A percentile compares a stretch with the other conserved stretches of the same genome.
phyloP scores from a whole-genome alignment of 2,797 vertebrate species.

The Lophius americanus region DNA sequence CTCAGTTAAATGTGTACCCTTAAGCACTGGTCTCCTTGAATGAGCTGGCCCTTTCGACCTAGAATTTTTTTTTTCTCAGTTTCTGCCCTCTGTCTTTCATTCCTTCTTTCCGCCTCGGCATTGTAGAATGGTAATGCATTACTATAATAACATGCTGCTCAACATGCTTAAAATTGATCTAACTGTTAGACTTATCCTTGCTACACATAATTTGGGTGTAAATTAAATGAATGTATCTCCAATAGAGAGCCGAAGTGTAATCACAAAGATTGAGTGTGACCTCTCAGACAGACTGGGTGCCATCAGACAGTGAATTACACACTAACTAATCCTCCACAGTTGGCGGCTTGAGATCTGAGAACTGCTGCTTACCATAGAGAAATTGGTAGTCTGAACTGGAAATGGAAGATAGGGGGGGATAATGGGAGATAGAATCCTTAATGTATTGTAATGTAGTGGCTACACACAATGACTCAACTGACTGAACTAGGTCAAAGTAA shows the following conservation, averaged over 20 bases:
- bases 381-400: slow-evolving; percentile 51
- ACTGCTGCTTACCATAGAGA: slow-evolving; percentile 38
- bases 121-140: slow-evolving; percentile 34
- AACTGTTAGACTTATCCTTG: slow-evolving; percentile 10
- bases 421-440: slow-evolving; percentile 61
- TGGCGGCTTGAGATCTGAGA: slow-evolving; percentile 55
- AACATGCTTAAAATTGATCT: slow-evolving; percentile 62
- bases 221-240: slow-evolving; percentile 55
- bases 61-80: slow-evolving; percentile 9
- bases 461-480: slow-evolving; percentile 62
- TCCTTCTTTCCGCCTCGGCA: slow-evolving; percentile 28
- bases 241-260: slow-evolving; percentile 46
- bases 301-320: slow-evolving; percentile 47
- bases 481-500: slow-evolving; percentile 64
- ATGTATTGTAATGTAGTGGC: slow-evolving; percentile 57
- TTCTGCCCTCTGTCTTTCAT: slow-evolving; percentile 40
- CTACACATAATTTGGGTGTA: slow-evolving; percentile 31
- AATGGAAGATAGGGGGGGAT: slow-evolving; percentile 55
- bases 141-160: slow-evolving; percentile 70
- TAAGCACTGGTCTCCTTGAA: slow-evolving; percentile 16
- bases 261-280: slow-evolving; percentile 61
- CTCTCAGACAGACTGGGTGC: slow-evolving; percentile 42
- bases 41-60: slow-evolving; percentile 43
- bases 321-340: slow-evolving; percentile 41
- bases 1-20: slow-evolving; percentile 7